Conservation (phyloP, 2,113 vertebrate species). For the Electrona antarctica region DNA sequence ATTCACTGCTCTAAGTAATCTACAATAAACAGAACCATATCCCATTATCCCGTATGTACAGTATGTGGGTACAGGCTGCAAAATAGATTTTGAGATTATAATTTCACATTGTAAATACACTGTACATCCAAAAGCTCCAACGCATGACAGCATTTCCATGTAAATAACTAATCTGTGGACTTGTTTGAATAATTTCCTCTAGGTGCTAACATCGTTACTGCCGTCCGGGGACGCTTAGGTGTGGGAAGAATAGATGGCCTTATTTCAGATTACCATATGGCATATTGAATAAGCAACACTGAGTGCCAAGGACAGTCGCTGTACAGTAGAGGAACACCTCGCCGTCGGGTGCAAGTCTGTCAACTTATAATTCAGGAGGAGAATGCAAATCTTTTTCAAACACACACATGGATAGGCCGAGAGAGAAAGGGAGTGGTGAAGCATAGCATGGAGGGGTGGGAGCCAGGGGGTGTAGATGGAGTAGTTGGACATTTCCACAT, state of each 20-base stretch:
- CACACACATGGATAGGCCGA: neutral
- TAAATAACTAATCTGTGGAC: neutral
- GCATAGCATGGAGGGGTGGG: neutral
- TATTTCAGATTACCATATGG: neutral
- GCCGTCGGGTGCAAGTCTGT: neutral
- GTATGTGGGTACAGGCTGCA: neutral
- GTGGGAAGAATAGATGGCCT: neutral
- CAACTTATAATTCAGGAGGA: neutral
- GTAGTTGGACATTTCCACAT: conserved; percentile 46
- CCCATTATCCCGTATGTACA: neutral
- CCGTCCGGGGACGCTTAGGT: neutral
- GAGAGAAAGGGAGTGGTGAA: neutral
- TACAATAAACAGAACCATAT: neutral
- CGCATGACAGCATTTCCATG: neutral
- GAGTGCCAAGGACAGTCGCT: neutral
- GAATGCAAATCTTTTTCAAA: neutral
- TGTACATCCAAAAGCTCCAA: neutral
- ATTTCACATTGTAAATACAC: neutral
- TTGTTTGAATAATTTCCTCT: neutral
- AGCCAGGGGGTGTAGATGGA: conserved; percentile 10
- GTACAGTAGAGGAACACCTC: neutral
- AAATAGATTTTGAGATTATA: too few species aligned
- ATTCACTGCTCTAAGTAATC: too few species aligned
- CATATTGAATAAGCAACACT: neutral
- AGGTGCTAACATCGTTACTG: neutral